Percentiles rank a stretch among this genome's conserved stretches.
Conservation (phyloP, 2,888 invertebrate species). For the Cenopis cana region DNA sequence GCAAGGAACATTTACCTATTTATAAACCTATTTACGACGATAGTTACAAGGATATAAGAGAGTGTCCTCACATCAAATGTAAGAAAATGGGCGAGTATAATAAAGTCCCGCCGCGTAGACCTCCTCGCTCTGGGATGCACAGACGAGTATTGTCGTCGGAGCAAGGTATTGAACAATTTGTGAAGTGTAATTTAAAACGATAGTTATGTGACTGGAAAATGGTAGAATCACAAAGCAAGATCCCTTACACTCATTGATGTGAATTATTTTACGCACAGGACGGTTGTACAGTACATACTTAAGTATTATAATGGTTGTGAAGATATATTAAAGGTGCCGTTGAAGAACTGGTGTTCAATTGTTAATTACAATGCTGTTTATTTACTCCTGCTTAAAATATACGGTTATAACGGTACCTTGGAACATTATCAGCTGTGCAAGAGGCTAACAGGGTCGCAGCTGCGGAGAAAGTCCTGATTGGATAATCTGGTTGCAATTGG, state of each 20-base stretch:
- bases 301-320: neutral
- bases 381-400: slow-evolving; percentile 1
- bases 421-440: slow-evolving; percentile 36
- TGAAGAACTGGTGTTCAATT: neutral
- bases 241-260: neutral
- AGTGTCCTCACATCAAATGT: neutral
- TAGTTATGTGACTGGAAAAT: neutral
- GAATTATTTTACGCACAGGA: neutral
- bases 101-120: neutral
- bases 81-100: neutral
- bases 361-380: neutral
- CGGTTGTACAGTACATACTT: neutral
- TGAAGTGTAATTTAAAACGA: neutral
- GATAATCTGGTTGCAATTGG: slow-evolving; percentile 76
- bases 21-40: neutral
- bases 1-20: slow-evolving; percentile 51
- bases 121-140: neutral
- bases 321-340: neutral
- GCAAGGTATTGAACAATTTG: slow-evolving; percentile 9
- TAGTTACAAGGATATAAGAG: neutral
- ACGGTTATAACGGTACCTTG: neutral
- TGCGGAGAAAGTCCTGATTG: slow-evolving; percentile 78
- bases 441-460: slow-evolving; percentile 64
- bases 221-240: neutral
- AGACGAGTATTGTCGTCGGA: slow-evolving; percentile 19